phyloP scores from a whole-genome alignment of 1,140 invertebrate species.

The Oreohelix idahoensis region DNA sequence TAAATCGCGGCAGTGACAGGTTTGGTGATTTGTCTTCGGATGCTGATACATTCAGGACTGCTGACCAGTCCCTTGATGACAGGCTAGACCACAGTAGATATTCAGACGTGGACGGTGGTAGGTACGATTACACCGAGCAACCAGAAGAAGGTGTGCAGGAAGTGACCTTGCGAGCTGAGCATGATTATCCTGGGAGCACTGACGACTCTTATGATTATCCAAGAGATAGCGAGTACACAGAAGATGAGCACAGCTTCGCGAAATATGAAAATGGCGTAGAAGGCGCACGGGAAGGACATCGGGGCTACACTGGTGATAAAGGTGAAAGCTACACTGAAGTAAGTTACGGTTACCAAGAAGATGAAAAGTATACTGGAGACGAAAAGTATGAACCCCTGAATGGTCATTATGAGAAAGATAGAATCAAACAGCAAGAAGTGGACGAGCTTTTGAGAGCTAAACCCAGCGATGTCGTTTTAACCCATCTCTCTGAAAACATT shows the following conservation, averaged over 20 bases:
- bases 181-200: background rate
- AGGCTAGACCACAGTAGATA: background rate
- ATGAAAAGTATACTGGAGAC: background rate
- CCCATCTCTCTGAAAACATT: background rate
- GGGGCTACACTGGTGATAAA: background rate
- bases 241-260: background rate
- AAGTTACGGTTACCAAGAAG: background rate
- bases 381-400: background rate
- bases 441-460: background rate
- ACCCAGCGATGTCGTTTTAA: background rate
- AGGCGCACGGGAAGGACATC: no score
- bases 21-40: background rate
- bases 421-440: background rate
- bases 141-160: background rate
- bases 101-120: background rate
- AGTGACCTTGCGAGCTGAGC: background rate
- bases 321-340: background rate
- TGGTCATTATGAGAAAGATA: background rate
- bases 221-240: background rate
- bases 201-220: background rate
- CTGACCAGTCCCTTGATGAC: slow-evolving; percentile 11
- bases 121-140: background rate
- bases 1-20: background rate
- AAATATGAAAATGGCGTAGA: no score
- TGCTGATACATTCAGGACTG: slow-evolving; percentile 15